Base-by-base conservation (phyloP, 1,140 invertebrate species). In the Brachionus rotundiformis region DNA sequence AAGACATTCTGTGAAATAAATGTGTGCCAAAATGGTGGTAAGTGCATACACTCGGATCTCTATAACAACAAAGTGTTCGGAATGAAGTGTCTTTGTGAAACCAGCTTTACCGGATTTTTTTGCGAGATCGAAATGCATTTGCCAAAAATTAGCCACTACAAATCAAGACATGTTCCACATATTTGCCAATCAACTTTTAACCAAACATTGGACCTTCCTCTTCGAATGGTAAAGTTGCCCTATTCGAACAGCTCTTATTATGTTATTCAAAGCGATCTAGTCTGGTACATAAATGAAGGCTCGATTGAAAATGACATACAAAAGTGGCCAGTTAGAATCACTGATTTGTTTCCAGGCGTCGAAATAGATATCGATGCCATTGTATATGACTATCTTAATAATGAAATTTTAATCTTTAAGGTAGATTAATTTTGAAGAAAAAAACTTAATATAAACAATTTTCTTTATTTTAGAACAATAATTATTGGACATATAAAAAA, bases 81-180 rank as follows among this genome's bases (percentile, higher is more conserved):
- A 23, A 79, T 79, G 76, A 79, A 82, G 10, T 84, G 84, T 61
- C n/a, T 59, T 4, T 84, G 84, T 61, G 39, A 73, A 23, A 2
- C 76, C 2, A 61, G 59, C 1, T 84, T 82, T 73, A 82, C 71
- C 25, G 84, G 84, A n/a, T n/a, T 71, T 25, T 82, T 39, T 27
- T 84, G 84, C 65, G 59, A 65, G 39, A 49, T 81, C 10, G 80
- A 84, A 63, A 81, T 84, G 36, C 68, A 39, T 13, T 68, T n/a
- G 19, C 29, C 63, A 5, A 68, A 68, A 36, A 36, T 19, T n/a
- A 68, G 36, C n/a, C 16, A 39, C 31, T 68, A 36, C 27, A 68
- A 68, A 19, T 68, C 63, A 68, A 68, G 63, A 68, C 63, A 68
- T 36, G 63, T 73, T 2, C 68, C 68, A 4, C 36, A 73, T 23